Percentiles rank a stretch among this genome's conserved stretches.
Evolutionary conservation across 2,113 vertebrate species (phyloP).

Genomic region (Sinocyclocheilus grahami): DNA sequence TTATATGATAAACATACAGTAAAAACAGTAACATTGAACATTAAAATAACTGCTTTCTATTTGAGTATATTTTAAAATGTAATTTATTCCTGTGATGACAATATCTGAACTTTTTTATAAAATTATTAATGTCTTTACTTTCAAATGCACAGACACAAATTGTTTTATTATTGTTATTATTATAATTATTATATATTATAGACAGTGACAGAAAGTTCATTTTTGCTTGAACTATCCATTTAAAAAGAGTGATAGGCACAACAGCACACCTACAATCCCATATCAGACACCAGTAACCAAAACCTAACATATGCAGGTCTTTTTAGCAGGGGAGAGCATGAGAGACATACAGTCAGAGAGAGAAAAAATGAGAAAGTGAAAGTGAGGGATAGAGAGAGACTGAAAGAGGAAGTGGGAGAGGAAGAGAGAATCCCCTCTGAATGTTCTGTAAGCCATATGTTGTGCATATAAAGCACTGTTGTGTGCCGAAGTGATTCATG

Average conservation of each 20-base stretch:
- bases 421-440: constrained; percentile 49
- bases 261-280: neutral
- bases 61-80: neutral
- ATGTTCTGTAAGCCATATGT: constrained; percentile 65
- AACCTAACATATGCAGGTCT: neutral
- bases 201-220: too few species aligned
- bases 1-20: neutral
- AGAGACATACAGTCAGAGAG: constrained; percentile 58
- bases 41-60: neutral
- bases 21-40: neutral
- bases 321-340: constrained; percentile 28
- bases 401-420: neutral
- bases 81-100: neutral
- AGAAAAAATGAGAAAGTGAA: constrained; percentile 55
- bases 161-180: neutral
- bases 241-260: neutral
- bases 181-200: neutral
- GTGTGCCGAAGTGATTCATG: constrained; percentile 66
- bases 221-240: neutral
- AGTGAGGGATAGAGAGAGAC: constrained; percentile 10
- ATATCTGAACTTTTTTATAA: too few species aligned
- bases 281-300: neutral
- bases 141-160: too few species aligned
- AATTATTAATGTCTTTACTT: too few species aligned
- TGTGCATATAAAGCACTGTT: constrained; percentile 68